Percentiles rank a stretch among this genome's conserved stretches.
These are phyloP conservation scores for Stenopsyche tienmushanensis DNA, from an alignment of 1,140 invertebrate species.

Conservation along the genomic window DNA sequence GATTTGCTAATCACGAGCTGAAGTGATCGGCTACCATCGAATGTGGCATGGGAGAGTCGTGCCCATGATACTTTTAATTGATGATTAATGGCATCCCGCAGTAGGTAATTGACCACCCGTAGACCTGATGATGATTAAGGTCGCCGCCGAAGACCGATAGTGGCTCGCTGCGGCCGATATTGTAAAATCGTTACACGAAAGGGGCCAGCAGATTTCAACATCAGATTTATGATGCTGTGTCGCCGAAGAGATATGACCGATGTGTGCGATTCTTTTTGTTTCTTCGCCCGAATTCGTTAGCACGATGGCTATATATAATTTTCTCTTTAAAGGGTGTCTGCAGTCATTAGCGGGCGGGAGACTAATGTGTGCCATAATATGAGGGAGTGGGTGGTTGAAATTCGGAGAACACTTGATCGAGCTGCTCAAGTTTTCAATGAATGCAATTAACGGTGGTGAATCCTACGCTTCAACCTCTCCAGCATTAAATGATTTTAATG, in stretches of 20 bases:
- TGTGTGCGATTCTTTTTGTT: too few relatives aligned
- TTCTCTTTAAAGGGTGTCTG: too few relatives aligned
- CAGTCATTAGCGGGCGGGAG: too few relatives aligned
- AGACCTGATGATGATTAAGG: conserved; percentile 26
- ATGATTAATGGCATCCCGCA: conserved; percentile 18
- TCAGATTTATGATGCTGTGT: conserved; percentile 21
- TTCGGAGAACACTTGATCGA: too few relatives aligned
- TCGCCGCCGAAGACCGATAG: conserved; percentile 12
- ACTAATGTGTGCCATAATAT: too few relatives aligned
- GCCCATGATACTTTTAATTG: conserved; percentile 16
- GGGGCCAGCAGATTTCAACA: conserved; percentile 21
- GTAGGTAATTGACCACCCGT: conserved; percentile 26
- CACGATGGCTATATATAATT: too few relatives aligned
- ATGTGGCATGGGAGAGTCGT: background rate
- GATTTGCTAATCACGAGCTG: background rate
- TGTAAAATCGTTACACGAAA: conserved; percentile 26
- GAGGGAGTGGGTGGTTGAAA: too few relatives aligned
- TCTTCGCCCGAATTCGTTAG: too few relatives aligned
- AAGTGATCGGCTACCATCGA: background rate
- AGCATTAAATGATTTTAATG: too few relatives aligned
- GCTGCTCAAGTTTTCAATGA: too few relatives aligned
- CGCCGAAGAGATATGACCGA: background rate
- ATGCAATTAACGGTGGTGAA: too few relatives aligned
- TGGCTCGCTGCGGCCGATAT: background rate
- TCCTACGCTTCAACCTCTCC: too few relatives aligned